Evolutionary conservation across 2,113 vertebrate genomes (phyloP), one percentile per base, ranked within the genome.

Genomic region (Mohoua ochrocephala): DNA sequence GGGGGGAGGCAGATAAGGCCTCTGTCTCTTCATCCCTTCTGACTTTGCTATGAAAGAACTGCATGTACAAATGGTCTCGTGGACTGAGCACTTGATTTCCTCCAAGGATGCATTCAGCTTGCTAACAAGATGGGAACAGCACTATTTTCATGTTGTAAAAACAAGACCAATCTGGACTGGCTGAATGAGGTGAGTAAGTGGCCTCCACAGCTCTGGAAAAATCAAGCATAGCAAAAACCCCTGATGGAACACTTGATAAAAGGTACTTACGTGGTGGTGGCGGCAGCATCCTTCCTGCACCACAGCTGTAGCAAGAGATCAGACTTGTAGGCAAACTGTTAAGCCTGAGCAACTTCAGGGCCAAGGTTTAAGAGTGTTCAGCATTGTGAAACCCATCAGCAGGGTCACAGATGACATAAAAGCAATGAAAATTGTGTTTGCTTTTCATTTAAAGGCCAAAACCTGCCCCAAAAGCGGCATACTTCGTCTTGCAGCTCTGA

Each of bases 51-150:
- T 73, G 59, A 57, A 85, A 69, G 26, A 79, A 49, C 28, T 7
- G 5, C 35, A 8, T 2, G 39, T 49, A 57, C 42, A 60, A 73
- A 53, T 30, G 23, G 35, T 85, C 11, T 41, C 73, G 42, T 53
- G 27, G 33, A 35, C 5, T 17, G 20, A 57, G 33, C 26, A 33
- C 41, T 53, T 45, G n/a, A 22, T 77, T 74, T 77, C 49, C 52
- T 77, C 45, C 24, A 60, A 88, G 47, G 42, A 30, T 42, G 30
- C 3, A 3, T 68, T 67, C 69, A 52, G 27, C 49, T 73, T 81
- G 42, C 41, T 41, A 37, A 35, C 2, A 4, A 61, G 53, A n/a
- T 1, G 1, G 31, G 28, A 57, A 23, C 0, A 0, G 54, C 23
- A 8, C 45, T 41, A 9, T 54, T 91, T 52, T 42, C 45, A 28